Conservation (phyloP, 2,888 invertebrate genomes). For the Epirrhoe tristata region DNA sequence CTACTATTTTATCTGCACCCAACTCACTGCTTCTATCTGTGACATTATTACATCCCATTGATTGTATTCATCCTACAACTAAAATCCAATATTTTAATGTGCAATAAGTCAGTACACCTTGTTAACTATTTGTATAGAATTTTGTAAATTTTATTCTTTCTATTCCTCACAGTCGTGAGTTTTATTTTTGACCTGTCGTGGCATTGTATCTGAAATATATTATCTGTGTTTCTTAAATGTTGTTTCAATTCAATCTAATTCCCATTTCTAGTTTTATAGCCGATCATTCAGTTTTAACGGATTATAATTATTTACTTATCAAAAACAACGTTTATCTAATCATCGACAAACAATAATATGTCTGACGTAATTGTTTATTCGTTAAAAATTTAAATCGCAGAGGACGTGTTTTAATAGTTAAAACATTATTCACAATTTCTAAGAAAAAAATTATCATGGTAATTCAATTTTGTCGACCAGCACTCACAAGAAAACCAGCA, state of each 20-base stretch:
- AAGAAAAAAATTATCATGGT: background rate
- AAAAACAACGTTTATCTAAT: background rate
- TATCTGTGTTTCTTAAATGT: slow-evolving; percentile 80
- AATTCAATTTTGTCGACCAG: background rate
- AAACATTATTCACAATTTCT: background rate
- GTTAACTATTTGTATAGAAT: slow-evolving; percentile 84
- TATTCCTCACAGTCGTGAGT: slow-evolving; percentile 76
- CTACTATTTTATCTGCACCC: slow-evolving; percentile 1
- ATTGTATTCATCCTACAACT: background rate
- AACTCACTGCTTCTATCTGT: background rate
- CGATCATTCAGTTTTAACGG: background rate
- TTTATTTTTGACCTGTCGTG: slow-evolving; percentile 83
- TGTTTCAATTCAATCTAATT: slow-evolving; percentile 56
- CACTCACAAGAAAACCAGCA: background rate
- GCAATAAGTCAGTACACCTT: slow-evolving; percentile 57
- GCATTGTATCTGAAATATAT: slow-evolving; percentile 84
- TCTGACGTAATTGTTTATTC: background rate
- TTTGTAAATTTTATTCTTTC: slow-evolving; percentile 79
- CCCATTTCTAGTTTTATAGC: background rate
- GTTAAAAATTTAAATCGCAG: background rate
- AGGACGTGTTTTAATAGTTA: background rate
- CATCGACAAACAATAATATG: background rate
- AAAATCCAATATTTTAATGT: slow-evolving; percentile 21
- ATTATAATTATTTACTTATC: background rate
- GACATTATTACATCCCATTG: background rate